These are phyloP conservation scores for Panagrolaimus sp. DNA, from an alignment of 1,140 invertebrate species.

Conservation along the genomic window DNA sequence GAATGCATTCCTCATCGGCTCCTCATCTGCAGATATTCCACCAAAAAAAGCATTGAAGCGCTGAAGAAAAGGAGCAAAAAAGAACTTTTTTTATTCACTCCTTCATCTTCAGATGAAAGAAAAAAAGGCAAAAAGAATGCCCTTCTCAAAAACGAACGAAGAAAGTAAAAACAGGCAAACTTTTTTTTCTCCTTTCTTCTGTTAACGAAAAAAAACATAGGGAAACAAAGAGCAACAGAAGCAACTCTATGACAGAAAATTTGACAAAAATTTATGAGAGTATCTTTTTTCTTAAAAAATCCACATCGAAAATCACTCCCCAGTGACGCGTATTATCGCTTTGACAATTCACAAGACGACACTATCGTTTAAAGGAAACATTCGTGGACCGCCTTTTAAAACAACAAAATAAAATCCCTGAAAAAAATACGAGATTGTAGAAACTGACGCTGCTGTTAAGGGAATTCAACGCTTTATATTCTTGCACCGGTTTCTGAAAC, in stretches of 20 bases:
- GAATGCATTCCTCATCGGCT: slow-evolving; percentile 11
- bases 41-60: neutral
- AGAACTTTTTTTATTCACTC: too few relatives aligned
- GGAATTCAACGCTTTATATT: neutral
- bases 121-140: too few relatives aligned
- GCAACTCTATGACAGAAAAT: slow-evolving; percentile 1
- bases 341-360: slow-evolving; percentile 2
- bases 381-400: neutral
- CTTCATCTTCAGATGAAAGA: too few relatives aligned
- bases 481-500: slow-evolving; percentile 6
- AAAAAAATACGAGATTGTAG: neutral
- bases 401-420: neutral
- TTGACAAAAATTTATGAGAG: slow-evolving; percentile 3
- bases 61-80: too few relatives aligned
- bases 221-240: neutral
- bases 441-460: slow-evolving; percentile 3
- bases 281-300: neutral
- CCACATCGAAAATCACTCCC: slow-evolving; percentile 10
- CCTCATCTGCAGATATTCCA: slow-evolving; percentile 7
- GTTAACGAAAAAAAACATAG: too few relatives aligned
- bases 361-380: neutral
- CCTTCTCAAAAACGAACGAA: neutral
- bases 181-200: too few relatives aligned
- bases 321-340: slow-evolving; percentile 10
- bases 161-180: slow-evolving; percentile 8